Conservation (phyloP, 2,797 vertebrate species). For the Gephyroberyx darwinii region DNA sequence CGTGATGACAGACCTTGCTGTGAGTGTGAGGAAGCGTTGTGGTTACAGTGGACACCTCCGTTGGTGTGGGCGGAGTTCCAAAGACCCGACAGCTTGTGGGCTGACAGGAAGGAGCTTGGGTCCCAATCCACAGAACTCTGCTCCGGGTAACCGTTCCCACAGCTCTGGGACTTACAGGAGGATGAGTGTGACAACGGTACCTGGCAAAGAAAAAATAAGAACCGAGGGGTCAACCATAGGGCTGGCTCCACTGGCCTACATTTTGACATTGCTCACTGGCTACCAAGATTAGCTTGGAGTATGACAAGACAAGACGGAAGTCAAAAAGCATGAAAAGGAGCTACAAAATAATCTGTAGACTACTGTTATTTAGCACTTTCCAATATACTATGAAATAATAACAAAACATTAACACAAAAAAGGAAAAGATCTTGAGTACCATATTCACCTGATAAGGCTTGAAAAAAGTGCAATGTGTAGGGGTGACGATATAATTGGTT, state of each 20-base stretch:
- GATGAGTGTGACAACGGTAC: conserved; percentile 95
- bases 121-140: conserved; percentile 99
- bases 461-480: neutral
- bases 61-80: conserved; percentile 96
- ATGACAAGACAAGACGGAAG: neutral
- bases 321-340: neutral
- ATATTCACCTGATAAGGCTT: neutral
- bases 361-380: conserved; percentile 15
- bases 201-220: conserved; percentile 73
- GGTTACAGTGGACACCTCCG: conserved; percentile 87
- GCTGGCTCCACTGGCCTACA: neutral
- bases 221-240: neutral
- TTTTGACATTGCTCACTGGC: neutral
- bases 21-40: conserved; percentile 83
- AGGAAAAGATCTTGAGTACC: neutral
- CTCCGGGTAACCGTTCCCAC: conserved; percentile 94
- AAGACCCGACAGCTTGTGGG: conserved; percentile 97
- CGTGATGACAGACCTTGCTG: conserved; percentile 85
- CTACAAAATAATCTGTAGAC: neutral
- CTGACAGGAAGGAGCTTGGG: conserved; percentile 98
- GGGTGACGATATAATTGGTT: neutral
- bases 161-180: conserved; percentile 94
- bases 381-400: conserved; percentile 4
- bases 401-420: conserved; percentile 4
- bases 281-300: neutral